Evolutionary conservation across 2,797 vertebrate genomes (phyloP).

Genomic region (Acanthurus lineatus): DNA sequence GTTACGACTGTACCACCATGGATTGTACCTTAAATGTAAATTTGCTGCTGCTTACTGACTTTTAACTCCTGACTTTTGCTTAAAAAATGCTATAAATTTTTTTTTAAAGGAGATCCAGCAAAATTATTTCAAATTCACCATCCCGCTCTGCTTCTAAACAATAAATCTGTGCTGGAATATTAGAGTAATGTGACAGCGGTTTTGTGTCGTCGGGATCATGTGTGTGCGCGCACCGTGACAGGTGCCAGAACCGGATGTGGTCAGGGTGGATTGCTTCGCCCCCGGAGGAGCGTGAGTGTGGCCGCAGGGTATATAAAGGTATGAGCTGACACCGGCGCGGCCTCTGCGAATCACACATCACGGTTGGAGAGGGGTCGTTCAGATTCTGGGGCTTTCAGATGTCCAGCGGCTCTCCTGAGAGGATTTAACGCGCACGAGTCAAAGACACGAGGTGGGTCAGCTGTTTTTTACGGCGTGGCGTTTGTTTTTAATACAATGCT

Average conservation of each 20-base stretch:
- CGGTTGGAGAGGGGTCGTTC: slow-evolving; percentile 3
- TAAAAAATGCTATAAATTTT: no score
- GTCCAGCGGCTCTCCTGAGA: slow-evolving; percentile 17
- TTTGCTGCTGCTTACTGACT: no score
- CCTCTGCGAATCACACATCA: slow-evolving; percentile 37
- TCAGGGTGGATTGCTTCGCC: neutral
- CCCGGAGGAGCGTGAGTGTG: neutral
- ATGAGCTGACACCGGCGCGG: neutral
- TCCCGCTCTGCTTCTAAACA: no score
- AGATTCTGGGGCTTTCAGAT: slow-evolving; percentile 17
- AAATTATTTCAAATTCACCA: no score
- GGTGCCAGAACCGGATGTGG: slow-evolving; percentile 54
- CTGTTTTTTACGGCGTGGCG: slow-evolving; percentile 11
- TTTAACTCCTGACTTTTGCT: no score
- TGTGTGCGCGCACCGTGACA: slow-evolving; percentile 15
- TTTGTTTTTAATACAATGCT: neutral
- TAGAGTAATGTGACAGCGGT: no score
- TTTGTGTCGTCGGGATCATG: neutral
- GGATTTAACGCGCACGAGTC: slow-evolving; percentile 15
- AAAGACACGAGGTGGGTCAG: slow-evolving; percentile 72
- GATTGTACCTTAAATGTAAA: no score
- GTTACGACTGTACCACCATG: no score
- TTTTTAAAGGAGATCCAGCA: no score
- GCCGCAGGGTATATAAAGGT: slow-evolving; percentile 65
- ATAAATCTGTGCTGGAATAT: no score